Conservation (phyloP, 2,113 vertebrate species). For the Toxostoma redivivum region DNA sequence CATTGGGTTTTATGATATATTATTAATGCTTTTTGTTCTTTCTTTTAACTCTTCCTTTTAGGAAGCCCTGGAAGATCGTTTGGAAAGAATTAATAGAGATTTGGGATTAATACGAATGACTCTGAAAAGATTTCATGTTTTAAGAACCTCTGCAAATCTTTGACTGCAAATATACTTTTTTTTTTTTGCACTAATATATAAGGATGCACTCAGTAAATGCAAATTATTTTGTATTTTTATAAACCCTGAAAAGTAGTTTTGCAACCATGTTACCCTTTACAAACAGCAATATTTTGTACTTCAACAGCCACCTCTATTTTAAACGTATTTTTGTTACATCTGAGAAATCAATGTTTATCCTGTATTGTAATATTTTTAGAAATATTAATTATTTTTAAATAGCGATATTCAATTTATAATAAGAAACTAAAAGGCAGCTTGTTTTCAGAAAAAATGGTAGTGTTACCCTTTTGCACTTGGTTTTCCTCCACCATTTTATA, state of each 20-base stretch:
- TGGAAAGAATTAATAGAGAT: conserved; percentile 89
- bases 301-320: conserved; percentile 72
- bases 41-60: conserved; percentile 40
- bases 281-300: conserved; percentile 76
- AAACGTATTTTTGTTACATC: conserved; percentile 77
- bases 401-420: conserved; percentile 65
- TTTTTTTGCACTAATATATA: conserved; percentile 71
- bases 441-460: conserved; percentile 60
- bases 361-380: conserved; percentile 80
- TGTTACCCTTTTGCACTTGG: conserved; percentile 56
- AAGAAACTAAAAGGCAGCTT: conserved; percentile 62
- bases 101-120: conserved; percentile 94
- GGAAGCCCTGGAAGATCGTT: conserved; percentile 92
- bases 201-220: conserved; percentile 72
- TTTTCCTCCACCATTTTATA: conserved; percentile 65
- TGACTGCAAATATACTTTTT: conserved; percentile 62
- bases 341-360: conserved; percentile 64
- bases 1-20: neutral
- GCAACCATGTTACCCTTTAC: conserved; percentile 69
- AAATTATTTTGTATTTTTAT: conserved; percentile 75
- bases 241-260: conserved; percentile 61
- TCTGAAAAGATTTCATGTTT: conserved; percentile 90
- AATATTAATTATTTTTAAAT: conserved; percentile 72
- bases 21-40: neutral
- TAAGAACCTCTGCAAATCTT: conserved; percentile 89